Evolutionary conservation across 2,797 vertebrate genomes (phyloP), one percentile per base, ranked within the genome.

Genomic region (Vespertilio murinus): DNA sequence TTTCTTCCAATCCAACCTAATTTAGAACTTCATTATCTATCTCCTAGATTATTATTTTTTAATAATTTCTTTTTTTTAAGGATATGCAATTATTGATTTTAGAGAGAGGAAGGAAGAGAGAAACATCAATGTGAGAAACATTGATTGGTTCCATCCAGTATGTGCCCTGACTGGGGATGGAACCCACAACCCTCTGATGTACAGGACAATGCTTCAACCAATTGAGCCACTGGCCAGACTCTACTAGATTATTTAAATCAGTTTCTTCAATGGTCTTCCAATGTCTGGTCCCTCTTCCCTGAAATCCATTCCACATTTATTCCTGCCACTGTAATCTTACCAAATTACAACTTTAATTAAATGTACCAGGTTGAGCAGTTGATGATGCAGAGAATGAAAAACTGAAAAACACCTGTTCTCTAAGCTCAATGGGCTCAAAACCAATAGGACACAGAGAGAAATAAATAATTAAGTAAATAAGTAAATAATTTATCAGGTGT

Each of bases 401-500:
- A 56, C 42, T 90, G 56, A 85, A 88, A 78, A 94, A 67, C 49
- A 90, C 35, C 73, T 71, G 69, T 77, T 81, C 86, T 71, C 59
- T 79, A 80, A 86, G 12, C 56, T 91, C 84, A 70, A 30, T 6
- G 42, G 77, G 38, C 65, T 96, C 83, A 67, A 84, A 89, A 69
- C n/a, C 83, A 95, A 91, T 0, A 80, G n/a, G 38, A 23, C 65
- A 78, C 42, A 93, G 18, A 96, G 38, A 88, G n/a, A 91, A 82
- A 56, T 89, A 95, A 92, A 65, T 59, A 95, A 94, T 61, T 88
- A 93, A 93, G 74, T 54, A 54, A 77, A 35, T 35, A 75, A 54
- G 49, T 84, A 93, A 35, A 67, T 10, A 85, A 86, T 40, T 80
- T 85, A 86, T 38, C 59, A 80, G 67, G 59, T 87, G 17, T 64